Evolutionary conservation across 2,797 vertebrate species (phyloP).

Genomic region (Ambastaia sidthimunki): DNA sequence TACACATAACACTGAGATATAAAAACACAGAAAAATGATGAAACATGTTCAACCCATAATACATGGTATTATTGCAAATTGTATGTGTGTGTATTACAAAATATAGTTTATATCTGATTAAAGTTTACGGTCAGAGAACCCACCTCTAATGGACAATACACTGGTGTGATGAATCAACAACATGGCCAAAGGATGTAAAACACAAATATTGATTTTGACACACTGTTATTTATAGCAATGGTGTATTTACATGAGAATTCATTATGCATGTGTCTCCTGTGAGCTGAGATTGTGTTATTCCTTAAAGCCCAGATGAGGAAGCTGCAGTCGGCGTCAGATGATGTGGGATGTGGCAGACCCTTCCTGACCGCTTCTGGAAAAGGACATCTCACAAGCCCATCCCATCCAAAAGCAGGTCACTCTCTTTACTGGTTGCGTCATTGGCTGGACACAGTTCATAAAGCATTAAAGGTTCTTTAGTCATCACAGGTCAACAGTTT

Average conservation of each 20-base stretch:
- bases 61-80: too few relatives aligned
- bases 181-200: neutral
- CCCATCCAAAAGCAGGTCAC: slow-evolving; percentile 53
- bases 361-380: neutral
- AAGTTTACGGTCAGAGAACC: neutral
- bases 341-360: neutral
- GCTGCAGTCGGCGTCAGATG: neutral
- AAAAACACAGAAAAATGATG: too few relatives aligned
- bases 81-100: too few relatives aligned
- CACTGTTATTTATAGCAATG: neutral
- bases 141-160: neutral
- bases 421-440: slow-evolving; percentile 49
- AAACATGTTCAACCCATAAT: too few relatives aligned
- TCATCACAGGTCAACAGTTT: slow-evolving; percentile 30
- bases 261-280: neutral
- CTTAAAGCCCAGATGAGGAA: neutral
- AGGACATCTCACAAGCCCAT: slow-evolving; percentile 7
- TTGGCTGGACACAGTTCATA: slow-evolving; percentile 35
- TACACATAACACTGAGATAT: too few relatives aligned
- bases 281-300: neutral
- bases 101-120: too few relatives aligned
- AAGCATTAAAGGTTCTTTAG: slow-evolving; percentile 40
- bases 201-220: neutral
- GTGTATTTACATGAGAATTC: neutral
- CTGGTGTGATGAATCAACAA: neutral